Percentiles rank a stretch among this genome's conserved stretches.
Evolutionary conservation across 2,797 vertebrate species (phyloP).

Genomic region (Coranthus polyacanthus): DNA sequence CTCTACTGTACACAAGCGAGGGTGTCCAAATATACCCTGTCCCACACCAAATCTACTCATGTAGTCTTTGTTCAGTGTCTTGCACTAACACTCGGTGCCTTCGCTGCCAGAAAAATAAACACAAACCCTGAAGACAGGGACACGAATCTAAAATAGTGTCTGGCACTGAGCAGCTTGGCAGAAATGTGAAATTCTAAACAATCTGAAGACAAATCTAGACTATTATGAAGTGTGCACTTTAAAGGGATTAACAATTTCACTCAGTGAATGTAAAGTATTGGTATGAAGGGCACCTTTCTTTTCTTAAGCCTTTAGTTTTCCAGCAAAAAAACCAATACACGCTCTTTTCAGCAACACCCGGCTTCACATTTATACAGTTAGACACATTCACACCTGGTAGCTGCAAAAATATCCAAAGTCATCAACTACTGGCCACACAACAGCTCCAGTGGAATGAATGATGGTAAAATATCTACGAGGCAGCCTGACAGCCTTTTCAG

Average conservation of each 20-base stretch:
- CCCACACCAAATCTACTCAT: constrained; percentile 58
- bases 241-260: constrained; percentile 4
- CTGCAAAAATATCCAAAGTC: constrained; percentile 66
- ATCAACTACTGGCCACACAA: constrained; percentile 54
- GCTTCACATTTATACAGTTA: constrained; percentile 49
- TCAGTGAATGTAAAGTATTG: neutral
- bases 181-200: constrained; percentile 26
- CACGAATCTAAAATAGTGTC: constrained; percentile 34
- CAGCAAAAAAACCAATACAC: constrained; percentile 25
- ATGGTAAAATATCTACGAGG: constrained; percentile 35
- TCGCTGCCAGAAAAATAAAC: constrained; percentile 73
- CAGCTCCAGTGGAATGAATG: constrained; percentile 27
- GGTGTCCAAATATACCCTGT: constrained; percentile 67
- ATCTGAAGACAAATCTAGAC: constrained; percentile 17
- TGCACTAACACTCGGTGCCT: constrained; percentile 62
- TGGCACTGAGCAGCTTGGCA: constrained; percentile 7
- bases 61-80: constrained; percentile 60
- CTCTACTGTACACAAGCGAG: constrained; percentile 64
- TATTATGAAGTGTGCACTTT: constrained; percentile 18
- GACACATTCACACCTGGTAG: constrained; percentile 74
- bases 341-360: constrained; percentile 47
- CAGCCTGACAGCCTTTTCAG: constrained; percentile 33
- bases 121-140: constrained; percentile 54
- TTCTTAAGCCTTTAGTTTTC: constrained; percentile 23
- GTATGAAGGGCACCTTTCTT: neutral